Conservation (phyloP, 35 echinoderm and acorn worm genomes). For the Antedon bifida region DNA sequence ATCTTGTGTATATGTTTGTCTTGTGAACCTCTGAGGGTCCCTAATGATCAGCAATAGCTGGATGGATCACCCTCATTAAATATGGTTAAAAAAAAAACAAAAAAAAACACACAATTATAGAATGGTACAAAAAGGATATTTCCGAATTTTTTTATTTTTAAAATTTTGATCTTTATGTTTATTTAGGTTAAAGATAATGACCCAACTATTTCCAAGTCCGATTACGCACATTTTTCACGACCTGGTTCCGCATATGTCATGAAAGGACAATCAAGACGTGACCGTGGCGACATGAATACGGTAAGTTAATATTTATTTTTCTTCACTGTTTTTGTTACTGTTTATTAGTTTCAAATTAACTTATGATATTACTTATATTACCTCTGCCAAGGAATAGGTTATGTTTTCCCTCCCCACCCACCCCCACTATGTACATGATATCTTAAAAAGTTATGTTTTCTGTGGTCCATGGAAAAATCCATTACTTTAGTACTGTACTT, state of each 20-base stretch:
- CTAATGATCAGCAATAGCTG: no score
- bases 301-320: not conserved
- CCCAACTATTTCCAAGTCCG: slow-evolving; percentile 53
- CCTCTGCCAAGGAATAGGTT: not conserved
- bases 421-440: no score
- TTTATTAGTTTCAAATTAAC: not conserved
- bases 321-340: not conserved
- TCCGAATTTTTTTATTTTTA: no score
- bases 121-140: not conserved
- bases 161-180: not conserved
- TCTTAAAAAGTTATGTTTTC: no score
- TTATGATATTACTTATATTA: not conserved
- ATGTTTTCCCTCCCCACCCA: no score
- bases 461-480: no score
- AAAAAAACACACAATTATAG: not conserved
- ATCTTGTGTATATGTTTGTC: no score
- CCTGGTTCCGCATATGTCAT: slow-evolving; percentile 94
- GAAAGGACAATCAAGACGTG: slow-evolving; percentile 32
- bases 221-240: slow-evolving; percentile 72
- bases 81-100: no score
- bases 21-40: no score
- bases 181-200: slow-evolving; percentile 51
- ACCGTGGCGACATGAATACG: not conserved
- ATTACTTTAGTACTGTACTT: no score
- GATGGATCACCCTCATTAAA: no score